Conservation (phyloP, 2,888 invertebrate species). For the Spilarctia lutea region DNA sequence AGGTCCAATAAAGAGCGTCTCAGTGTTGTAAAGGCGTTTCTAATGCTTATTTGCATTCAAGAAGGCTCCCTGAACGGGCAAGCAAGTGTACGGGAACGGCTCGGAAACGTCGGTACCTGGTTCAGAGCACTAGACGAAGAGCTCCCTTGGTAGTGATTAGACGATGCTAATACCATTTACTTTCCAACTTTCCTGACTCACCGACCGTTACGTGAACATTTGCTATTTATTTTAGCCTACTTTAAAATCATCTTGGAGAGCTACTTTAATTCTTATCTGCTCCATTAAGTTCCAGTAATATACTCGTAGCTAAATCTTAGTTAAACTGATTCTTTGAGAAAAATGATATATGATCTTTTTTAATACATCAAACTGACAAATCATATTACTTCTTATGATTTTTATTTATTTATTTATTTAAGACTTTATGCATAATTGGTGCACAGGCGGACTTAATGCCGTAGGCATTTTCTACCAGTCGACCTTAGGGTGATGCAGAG, state of each 20-base stretch:
- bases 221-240: constrained; percentile 78
- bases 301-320: constrained; percentile 42
- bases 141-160: constrained; percentile 85
- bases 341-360: too few species aligned
- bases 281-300: constrained; percentile 46
- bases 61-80: constrained; percentile 79
- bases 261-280: constrained; percentile 57
- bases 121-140: constrained; percentile 72
- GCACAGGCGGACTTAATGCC: too few species aligned
- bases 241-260: constrained; percentile 77
- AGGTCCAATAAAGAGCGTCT: constrained; percentile 82
- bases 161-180: constrained; percentile 86
- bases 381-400: not conserved
- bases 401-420: too few species aligned
- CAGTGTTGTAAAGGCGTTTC: constrained; percentile 82
- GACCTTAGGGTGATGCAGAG: too few species aligned
- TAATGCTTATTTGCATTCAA: constrained; percentile 85
- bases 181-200: constrained; percentile 83
- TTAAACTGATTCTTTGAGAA: constrained; percentile 23
- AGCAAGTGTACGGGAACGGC: constrained; percentile 79
- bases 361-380: too few species aligned
- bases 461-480: too few species aligned
- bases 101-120: constrained; percentile 65
- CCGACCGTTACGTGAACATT: constrained; percentile 80
- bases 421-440: too few species aligned